phyloP scores from a whole-genome alignment of 1,140 invertebrate genomes.

The Papilio helenus region DNA sequence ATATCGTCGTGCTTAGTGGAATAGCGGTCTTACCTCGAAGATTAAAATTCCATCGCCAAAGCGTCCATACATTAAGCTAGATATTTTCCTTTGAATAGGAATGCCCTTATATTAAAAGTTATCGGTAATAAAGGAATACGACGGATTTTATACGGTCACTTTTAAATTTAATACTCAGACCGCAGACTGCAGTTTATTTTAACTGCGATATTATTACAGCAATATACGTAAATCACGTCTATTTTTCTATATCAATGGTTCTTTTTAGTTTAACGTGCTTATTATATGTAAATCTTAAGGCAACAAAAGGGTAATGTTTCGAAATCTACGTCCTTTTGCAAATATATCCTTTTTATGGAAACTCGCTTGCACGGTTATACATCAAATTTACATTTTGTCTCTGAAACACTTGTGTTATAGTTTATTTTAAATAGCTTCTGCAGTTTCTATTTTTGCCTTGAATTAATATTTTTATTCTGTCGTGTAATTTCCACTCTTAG shows the following conservation, averaged over 20 bases:
- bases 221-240: constrained; percentile 4
- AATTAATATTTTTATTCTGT: neutral
- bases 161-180: constrained; percentile 13
- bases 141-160: constrained; percentile 19
- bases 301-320: neutral
- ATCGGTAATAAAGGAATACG: constrained; percentile 14
- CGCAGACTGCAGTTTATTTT: constrained; percentile 18
- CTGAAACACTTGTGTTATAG: neutral
- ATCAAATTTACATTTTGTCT: neutral
- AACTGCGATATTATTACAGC: constrained; percentile 5
- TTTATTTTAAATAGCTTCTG: neutral
- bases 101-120: constrained; percentile 9
- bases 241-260: constrained; percentile 2
- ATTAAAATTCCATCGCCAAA: constrained; percentile 56
- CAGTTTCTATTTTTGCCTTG: neutral
- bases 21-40: constrained; percentile 32
- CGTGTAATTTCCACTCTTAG: too few relatives aligned
- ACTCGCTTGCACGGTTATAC: neutral
- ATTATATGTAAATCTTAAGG: constrained; percentile 3
- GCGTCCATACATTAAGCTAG: constrained; percentile 38
- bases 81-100: constrained; percentile 26
- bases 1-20: neutral
- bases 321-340: neutral
- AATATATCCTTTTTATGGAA: neutral
- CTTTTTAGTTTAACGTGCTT: neutral